These are phyloP conservation scores for Heliconius cydno DNA, from an alignment of 2,888 invertebrate genomes.

Conservation along the genomic window DNA sequence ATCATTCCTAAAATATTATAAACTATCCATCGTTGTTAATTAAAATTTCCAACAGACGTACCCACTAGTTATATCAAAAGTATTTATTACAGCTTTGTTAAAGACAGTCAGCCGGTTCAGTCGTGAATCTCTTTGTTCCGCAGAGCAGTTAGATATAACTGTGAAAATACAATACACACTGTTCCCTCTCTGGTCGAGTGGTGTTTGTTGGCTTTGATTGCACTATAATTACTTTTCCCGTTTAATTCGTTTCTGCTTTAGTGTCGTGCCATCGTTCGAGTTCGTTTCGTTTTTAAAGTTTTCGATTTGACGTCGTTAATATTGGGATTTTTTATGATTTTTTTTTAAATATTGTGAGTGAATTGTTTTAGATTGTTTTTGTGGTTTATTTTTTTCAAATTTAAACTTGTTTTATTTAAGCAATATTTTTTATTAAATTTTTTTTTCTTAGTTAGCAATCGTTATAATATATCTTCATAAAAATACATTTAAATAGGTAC, in stretches of 20 bases:
- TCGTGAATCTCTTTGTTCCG: constrained; percentile 12
- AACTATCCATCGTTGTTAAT: neutral
- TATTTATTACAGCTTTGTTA: constrained; percentile 19
- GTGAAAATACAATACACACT: constrained; percentile 48
- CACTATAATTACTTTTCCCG: constrained; percentile 52
- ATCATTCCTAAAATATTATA: neutral
- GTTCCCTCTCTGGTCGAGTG: constrained; percentile 25
- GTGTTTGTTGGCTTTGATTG: constrained; percentile 48
- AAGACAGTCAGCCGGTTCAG: constrained; percentile 1
- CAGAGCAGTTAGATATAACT: constrained; percentile 6
- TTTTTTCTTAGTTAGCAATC: neutral
- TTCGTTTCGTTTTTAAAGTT: constrained; percentile 31
- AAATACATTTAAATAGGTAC: neutral
- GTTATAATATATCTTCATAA: neutral
- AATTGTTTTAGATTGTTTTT: neutral
- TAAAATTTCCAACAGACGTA: neutral
- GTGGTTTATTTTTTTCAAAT: neutral
- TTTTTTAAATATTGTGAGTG: constrained; percentile 26
- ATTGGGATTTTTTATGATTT: constrained; percentile 9
- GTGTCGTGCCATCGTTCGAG: constrained; percentile 34
- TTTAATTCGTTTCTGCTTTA: constrained; percentile 48
- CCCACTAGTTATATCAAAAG: neutral
- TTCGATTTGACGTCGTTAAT: constrained; percentile 24
- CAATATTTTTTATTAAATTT: neutral
- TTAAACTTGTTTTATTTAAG: neutral